Percentiles rank a stretch among this genome's conserved stretches.
Evolutionary conservation across 1,140 invertebrate species (phyloP).

Genomic region (Diorhabda sublineata): DNA sequence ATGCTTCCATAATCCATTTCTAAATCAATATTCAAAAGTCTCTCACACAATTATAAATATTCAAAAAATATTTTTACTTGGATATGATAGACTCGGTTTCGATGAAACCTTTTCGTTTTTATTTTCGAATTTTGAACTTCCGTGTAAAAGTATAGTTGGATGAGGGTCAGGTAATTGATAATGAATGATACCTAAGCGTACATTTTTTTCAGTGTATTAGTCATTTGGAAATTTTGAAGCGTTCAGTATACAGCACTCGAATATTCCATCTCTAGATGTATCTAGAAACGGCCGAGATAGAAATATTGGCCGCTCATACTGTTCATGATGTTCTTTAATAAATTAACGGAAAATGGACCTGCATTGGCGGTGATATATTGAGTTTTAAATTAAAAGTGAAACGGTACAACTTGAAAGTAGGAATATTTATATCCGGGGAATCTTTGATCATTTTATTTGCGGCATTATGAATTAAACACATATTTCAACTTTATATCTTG

Average conservation of each 20-base stretch:
- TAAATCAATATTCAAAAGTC: too few species aligned
- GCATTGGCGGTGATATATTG: neutral
- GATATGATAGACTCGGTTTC: too few species aligned
- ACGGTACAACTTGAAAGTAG: neutral
- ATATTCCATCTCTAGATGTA: conserved; percentile 26
- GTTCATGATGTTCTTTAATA: neutral
- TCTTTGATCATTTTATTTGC: conserved; percentile 3
- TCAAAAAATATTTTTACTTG: too few species aligned
- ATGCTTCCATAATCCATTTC: too few species aligned
- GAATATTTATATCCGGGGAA: neutral
- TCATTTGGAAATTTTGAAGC: too few species aligned
- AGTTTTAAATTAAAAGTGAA: conserved; percentile 1
- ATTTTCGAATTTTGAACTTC: too few species aligned
- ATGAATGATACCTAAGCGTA: too few species aligned
- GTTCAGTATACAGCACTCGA: conserved; percentile 28
- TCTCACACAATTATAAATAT: too few species aligned
- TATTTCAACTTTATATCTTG: neutral
- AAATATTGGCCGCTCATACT: neutral
- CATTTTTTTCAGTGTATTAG: too few species aligned
- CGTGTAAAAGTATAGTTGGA: too few species aligned
- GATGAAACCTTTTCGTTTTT: too few species aligned
- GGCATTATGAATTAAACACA: neutral
- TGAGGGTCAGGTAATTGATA: too few species aligned
- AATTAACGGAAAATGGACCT: neutral
- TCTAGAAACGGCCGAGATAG: neutral